Conservation (phyloP, 2,797 vertebrate genomes). For the Melopsittacus undulatus region DNA sequence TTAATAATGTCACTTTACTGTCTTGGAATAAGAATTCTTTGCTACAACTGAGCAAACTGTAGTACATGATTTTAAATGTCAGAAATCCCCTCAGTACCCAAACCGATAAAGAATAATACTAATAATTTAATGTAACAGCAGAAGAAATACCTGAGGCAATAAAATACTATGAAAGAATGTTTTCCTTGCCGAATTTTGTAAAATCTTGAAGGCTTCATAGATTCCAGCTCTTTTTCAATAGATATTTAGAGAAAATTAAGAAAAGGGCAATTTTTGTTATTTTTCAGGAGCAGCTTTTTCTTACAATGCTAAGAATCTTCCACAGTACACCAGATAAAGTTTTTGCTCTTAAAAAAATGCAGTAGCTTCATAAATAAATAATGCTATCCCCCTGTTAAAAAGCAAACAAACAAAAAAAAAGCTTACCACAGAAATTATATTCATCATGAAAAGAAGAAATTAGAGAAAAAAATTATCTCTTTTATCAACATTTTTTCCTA, state of each 20-base stretch:
- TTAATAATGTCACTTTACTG: not conserved
- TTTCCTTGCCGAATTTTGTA: constrained; percentile 4
- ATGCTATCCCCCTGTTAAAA: not conserved
- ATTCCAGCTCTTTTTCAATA: not conserved
- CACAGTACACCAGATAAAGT: not conserved
- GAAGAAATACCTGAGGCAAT: constrained; percentile 24
- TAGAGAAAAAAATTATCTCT: not conserved
- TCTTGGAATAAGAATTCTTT: not conserved
- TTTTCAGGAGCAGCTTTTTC: not conserved
- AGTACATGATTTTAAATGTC: not conserved
- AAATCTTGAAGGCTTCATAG: not conserved
- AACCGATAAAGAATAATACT: not conserved
- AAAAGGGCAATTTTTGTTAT: not conserved
- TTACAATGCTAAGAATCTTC: not conserved
- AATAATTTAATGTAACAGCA: not conserved
- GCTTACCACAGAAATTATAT: not conserved
- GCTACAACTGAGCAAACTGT: not conserved
- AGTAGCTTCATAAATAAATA: not conserved
- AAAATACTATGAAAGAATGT: not conserved
- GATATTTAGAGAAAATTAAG: not conserved
- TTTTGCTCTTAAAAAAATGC: not conserved
- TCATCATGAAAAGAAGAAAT: not conserved
- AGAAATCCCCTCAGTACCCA: not conserved
- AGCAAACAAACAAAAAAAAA: not conserved
- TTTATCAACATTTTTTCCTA: not conserved